Percentiles rank a stretch among this genome's conserved stretches.
Evolutionary conservation across 2,888 invertebrate species (phyloP).

Genomic region (Drosophila bunnanda): DNA sequence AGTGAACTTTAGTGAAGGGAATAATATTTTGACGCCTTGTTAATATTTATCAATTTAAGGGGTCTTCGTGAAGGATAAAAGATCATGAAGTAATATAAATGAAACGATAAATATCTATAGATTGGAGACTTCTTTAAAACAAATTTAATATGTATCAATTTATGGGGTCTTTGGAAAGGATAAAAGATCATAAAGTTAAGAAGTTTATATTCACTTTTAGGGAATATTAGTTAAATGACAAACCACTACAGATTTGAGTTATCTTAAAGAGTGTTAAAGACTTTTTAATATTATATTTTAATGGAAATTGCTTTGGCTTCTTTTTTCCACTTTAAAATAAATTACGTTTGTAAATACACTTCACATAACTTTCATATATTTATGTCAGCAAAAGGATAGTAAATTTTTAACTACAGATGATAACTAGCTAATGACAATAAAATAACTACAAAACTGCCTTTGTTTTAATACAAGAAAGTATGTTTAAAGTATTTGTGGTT

Average conservation of each 20-base stretch:
- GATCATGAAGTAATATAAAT: background rate
- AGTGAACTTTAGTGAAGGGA: conserved; percentile 27
- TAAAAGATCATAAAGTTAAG: too few species aligned
- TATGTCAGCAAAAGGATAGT: background rate
- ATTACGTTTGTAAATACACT: too few species aligned
- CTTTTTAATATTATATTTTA: background rate
- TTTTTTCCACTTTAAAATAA: background rate
- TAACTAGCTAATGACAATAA: background rate
- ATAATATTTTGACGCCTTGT: conserved; percentile 19
- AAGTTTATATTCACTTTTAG: too few species aligned
- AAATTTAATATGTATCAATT: too few species aligned
- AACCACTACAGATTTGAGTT: too few species aligned
- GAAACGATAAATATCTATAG: background rate
- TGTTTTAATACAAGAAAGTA: background rate
- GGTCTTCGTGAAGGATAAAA: conserved; percentile 12
- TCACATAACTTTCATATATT: background rate
- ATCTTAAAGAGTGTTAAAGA: background rate
- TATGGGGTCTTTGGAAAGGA: too few species aligned
- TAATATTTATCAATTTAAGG: conserved; percentile 17
- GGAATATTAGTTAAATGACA: too few species aligned
- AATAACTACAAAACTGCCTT: background rate
- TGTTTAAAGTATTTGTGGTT: background rate
- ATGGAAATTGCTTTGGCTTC: background rate
- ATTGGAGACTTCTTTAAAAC: background rate
- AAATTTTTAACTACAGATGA: background rate